A percentile compares a stretch with the other conserved stretches of the same genome.
phyloP scores from a whole-genome alignment of 2,888 invertebrate species.

The Drosophila algonquin region DNA sequence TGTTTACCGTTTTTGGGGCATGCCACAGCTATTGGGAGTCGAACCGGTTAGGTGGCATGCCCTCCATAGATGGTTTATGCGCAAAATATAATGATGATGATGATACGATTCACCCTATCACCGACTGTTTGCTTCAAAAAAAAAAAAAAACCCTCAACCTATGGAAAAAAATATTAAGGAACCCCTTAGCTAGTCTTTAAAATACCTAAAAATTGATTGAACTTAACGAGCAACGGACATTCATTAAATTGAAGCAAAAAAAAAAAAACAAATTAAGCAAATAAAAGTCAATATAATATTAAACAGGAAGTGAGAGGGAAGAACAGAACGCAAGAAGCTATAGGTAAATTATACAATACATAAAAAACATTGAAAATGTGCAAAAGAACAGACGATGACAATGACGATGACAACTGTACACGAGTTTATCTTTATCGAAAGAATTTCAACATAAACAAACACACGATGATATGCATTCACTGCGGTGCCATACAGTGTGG shows the following conservation, averaged over 20 bases:
- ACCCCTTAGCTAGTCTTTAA: constrained; percentile 36
- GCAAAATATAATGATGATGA: background rate
- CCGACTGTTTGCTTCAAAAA: background rate
- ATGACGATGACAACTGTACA: constrained; percentile 1
- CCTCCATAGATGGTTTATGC: background rate
- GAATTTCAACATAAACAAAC: background rate
- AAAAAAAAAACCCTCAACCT: background rate
- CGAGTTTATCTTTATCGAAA: constrained; percentile 18
- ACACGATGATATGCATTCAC: background rate
- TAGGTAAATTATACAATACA: constrained; percentile 70
- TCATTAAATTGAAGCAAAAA: constrained; percentile 66
- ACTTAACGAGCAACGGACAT: constrained; percentile 76
- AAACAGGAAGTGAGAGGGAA: constrained; percentile 20
- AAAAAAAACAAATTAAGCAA: constrained; percentile 5
- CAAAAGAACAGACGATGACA: constrained; percentile 6
- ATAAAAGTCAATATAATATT: constrained; percentile 25
- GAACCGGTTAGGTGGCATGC: background rate
- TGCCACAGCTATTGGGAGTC: background rate
- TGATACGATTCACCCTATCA: background rate
- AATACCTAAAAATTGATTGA: constrained; percentile 53
- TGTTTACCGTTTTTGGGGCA: constrained; percentile 5
- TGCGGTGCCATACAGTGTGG: too few relatives aligned
- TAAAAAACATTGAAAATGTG: constrained; percentile 33
- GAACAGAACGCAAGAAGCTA: constrained; percentile 31
- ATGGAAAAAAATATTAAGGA: background rate